Percentiles rank a stretch among this genome's conserved stretches.
Evolutionary conservation across 2,888 invertebrate species (phyloP).

Genomic region (Cheilosia scutellata): DNA sequence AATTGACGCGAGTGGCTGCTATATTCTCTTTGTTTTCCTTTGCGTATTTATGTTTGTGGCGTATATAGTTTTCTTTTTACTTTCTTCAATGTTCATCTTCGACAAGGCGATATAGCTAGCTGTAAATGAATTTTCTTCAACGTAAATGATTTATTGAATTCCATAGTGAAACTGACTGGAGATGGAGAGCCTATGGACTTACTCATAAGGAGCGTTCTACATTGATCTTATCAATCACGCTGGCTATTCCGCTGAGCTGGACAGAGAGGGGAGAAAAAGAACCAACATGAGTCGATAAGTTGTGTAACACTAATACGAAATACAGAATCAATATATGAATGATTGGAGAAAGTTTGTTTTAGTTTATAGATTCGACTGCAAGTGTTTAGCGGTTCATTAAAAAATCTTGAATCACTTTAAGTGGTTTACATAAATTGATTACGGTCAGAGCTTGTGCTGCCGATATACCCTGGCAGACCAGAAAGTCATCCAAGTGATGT

Average conservation of each 20-base stretch:
- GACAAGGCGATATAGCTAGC: slow-evolving; percentile 1
- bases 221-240: slow-evolving; percentile 31
- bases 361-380: slow-evolving; percentile 6
- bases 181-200: slow-evolving; percentile 5
- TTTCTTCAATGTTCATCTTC: slow-evolving; percentile 13
- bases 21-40: not conserved
- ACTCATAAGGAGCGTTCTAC: slow-evolving; percentile 27
- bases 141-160: slow-evolving; percentile 41
- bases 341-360: slow-evolving; percentile 54
- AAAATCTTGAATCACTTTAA: not conserved
- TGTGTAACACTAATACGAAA: slow-evolving; percentile 36
- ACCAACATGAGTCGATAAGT: not conserved
- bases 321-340: slow-evolving; percentile 45
- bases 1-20: slow-evolving; percentile 8
- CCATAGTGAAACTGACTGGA: slow-evolving; percentile 21
- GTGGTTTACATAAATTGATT: slow-evolving; percentile 43
- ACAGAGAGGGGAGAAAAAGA: not conserved
- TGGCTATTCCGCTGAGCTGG: not conserved
- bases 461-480: not conserved
- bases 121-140: slow-evolving; percentile 46
- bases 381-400: slow-evolving; percentile 17
- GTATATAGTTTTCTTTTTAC: slow-evolving; percentile 16
- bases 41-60: not conserved
- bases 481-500: not conserved
- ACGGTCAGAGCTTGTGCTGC: slow-evolving; percentile 30